These are phyloP conservation scores for Delichon dasypus DNA, from an alignment of 2,797 vertebrate genomes.

Conservation along the genomic window DNA sequence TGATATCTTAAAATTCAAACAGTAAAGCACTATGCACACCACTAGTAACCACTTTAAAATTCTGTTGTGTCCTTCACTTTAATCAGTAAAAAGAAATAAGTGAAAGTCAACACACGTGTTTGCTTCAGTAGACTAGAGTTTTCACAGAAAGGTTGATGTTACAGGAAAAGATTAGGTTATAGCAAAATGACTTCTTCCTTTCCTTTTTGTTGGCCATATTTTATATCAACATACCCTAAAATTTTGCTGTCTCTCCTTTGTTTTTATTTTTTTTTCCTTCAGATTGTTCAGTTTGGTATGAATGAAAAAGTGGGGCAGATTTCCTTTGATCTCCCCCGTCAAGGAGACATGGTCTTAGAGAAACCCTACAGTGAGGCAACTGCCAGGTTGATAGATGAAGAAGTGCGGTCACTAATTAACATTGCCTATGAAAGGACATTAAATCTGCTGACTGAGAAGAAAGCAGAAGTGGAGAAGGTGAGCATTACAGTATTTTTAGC, in stretches of 20 bases:
- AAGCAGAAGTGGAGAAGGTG: constrained; percentile 92
- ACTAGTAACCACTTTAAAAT: not conserved
- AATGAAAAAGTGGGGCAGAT: constrained; percentile 95
- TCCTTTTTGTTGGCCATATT: not conserved
- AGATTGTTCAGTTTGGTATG: constrained; percentile 99
- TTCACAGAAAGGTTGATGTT: not conserved
- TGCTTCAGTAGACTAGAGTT: not conserved
- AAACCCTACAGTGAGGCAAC: constrained; percentile 97
- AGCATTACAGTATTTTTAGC: not conserved
- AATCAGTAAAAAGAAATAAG: not conserved
- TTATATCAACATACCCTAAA: not conserved
- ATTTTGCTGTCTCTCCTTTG: not conserved
- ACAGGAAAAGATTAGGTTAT: not conserved
- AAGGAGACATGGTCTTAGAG: constrained; percentile 93
- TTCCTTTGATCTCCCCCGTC: constrained; percentile 92
- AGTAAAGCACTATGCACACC: not conserved
- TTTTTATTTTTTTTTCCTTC: not conserved
- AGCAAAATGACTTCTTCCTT: not conserved
- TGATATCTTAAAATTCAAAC: not conserved
- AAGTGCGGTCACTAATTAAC: constrained; percentile 87
- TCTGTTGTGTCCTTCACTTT: not conserved
- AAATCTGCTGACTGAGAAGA: constrained; percentile 84
- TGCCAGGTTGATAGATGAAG: constrained; percentile 89
- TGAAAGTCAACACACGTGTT: not conserved
- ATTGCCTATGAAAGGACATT: constrained; percentile 85